Conservation (phyloP, 2,113 vertebrate species). For the Notechis scutatus region DNA sequence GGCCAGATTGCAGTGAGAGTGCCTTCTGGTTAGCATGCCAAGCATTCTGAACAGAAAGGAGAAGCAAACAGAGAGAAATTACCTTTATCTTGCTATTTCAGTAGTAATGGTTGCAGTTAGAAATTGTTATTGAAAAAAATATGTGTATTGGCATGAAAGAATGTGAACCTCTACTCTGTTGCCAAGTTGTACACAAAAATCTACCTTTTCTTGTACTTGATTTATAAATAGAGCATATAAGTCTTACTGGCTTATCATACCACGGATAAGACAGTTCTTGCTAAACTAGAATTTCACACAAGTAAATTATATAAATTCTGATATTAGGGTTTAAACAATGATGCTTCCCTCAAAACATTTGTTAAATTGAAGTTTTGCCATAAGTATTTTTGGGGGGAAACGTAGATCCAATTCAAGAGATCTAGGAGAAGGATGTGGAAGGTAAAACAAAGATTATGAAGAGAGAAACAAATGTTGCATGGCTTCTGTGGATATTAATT, state of each 20-base stretch:
- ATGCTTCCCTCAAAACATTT: not conserved
- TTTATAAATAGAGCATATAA: not conserved
- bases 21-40: not conserved
- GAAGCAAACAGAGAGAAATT: not conserved
- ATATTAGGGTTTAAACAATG: not conserved
- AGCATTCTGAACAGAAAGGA: not conserved
- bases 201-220: not conserved
- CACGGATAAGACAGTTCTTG: not conserved
- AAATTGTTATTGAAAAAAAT: not conserved
- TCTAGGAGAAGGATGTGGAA: not conserved
- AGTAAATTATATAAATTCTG: not conserved
- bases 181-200: not conserved
- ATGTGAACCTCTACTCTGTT: not conserved
- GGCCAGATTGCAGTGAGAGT: not conserved
- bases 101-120: not conserved
- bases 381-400: not conserved
- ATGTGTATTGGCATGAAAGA: not conserved
- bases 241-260: not conserved
- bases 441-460: not conserved
- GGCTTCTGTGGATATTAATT: not conserved
- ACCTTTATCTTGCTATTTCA: not conserved
- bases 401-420: not conserved
- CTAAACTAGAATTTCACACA: not conserved
- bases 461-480: constrained; percentile 3
- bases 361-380: not conserved